Evolutionary conservation across 2,888 invertebrate genomes (phyloP).

Genomic region (Stenolophus ochropezus): DNA sequence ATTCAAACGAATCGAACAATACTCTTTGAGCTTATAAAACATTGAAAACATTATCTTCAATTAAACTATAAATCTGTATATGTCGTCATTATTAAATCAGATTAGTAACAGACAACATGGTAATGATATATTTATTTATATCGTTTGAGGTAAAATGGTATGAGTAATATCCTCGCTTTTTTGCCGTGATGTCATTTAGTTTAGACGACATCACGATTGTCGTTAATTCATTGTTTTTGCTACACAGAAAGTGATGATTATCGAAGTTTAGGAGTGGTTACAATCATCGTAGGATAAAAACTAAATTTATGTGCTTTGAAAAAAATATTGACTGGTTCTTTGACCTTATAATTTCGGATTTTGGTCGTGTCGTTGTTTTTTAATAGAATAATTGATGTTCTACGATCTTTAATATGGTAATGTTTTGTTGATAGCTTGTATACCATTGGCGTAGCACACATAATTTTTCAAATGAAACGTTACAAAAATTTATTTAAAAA

Average conservation of each 20-base stretch:
- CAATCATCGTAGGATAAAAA: conserved; percentile 17
- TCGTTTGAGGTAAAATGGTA: background rate
- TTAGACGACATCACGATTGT: background rate
- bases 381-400: conserved; percentile 33
- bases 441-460: background rate
- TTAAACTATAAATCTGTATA: too few species aligned
- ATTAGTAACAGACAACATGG: too few species aligned
- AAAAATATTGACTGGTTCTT: conserved; percentile 38
- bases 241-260: conserved; percentile 19
- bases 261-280: conserved; percentile 8
- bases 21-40: too few species aligned
- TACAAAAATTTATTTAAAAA: background rate
- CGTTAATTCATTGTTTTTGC: conserved; percentile 18
- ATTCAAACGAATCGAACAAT: too few species aligned
- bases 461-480: background rate
- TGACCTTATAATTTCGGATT: conserved; percentile 35
- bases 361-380: conserved; percentile 22
- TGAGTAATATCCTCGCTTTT: background rate
- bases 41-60: too few species aligned
- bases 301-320: conserved; percentile 14
- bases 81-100: too few species aligned
- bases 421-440: conserved; percentile 16
- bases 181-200: conserved; percentile 26
- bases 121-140: background rate
- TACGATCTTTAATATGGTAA: conserved; percentile 31